phyloP scores from a whole-genome alignment of 2,113 vertebrate genomes.

The Noctilio leporinus region DNA sequence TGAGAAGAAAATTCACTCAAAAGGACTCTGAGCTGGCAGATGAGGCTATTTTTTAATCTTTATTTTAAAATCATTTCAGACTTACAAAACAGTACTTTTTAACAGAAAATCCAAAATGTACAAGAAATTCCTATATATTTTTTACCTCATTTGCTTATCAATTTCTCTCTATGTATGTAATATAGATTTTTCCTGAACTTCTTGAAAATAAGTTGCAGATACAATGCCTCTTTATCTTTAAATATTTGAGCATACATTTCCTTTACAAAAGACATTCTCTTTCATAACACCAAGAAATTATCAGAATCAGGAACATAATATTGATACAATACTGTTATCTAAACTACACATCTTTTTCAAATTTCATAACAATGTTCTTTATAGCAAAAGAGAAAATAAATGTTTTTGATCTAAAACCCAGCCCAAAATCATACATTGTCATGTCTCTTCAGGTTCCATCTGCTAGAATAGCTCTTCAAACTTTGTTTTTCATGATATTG shows the following conservation, averaged over 20 bases:
- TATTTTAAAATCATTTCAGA: conserved; percentile 22
- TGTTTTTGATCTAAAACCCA: background rate
- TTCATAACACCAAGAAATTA: background rate
- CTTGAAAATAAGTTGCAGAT: background rate
- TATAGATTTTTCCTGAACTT: background rate
- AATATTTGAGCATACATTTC: background rate
- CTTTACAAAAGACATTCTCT: background rate
- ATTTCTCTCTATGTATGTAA: background rate
- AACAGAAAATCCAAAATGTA: conserved; percentile 23
- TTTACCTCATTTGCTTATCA: background rate
- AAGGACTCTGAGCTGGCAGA: background rate
- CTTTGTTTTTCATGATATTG: background rate
- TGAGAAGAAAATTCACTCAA: background rate
- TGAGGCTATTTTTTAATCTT: background rate
- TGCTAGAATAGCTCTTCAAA: background rate
- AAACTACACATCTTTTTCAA: background rate
- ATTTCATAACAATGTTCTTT: background rate
- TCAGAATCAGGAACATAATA: conserved; percentile 10
- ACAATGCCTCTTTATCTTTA: background rate
- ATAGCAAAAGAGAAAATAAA: background rate
- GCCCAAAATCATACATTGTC: background rate
- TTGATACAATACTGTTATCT: background rate
- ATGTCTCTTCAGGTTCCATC: background rate
- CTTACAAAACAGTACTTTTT: conserved; percentile 13
- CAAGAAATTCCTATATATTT: background rate